phyloP scores from a whole-genome alignment of 2,888 invertebrate species.

The Syritta pipiens region DNA sequence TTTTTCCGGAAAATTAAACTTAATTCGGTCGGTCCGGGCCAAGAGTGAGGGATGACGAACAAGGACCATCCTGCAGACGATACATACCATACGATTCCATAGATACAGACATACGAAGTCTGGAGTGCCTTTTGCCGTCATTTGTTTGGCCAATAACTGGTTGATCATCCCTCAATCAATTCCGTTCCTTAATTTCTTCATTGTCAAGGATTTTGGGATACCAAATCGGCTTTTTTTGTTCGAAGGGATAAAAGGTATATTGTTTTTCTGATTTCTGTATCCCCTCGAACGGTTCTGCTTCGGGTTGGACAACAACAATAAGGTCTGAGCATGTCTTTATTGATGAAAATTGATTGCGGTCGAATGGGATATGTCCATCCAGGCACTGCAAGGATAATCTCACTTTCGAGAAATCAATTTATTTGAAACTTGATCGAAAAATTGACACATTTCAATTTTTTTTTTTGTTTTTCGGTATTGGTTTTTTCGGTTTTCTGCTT shows the following conservation, averaged over 20 bases:
- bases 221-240: conserved; percentile 6
- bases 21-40: conserved; percentile 70
- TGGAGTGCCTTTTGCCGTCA: conserved; percentile 9
- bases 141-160: conserved; percentile 31
- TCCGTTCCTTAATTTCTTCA: conserved; percentile 51
- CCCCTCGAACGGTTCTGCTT: background rate
- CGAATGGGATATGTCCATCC: conserved; percentile 27
- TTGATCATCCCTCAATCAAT: conserved; percentile 53
- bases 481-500: background rate
- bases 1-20: conserved; percentile 78
- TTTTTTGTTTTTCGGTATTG: background rate
- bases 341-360: conserved; percentile 67
- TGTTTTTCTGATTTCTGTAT: conserved; percentile 17
- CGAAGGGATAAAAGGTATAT: conserved; percentile 22
- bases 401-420: conserved; percentile 39
- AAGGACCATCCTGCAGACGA: conserved; percentile 34
- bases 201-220: conserved; percentile 45
- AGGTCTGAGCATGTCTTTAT: conserved; percentile 37
- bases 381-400: conserved; percentile 29
- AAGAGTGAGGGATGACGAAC: conserved; percentile 31
- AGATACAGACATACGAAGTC: background rate
- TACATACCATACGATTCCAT: conserved; percentile 12
- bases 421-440: conserved; percentile 39
- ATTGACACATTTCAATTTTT: conserved; percentile 39
- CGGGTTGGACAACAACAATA: conserved; percentile 11